Percentiles rank a stretch among this genome's conserved stretches.
These are phyloP conservation scores for Propsilocerus akamusi DNA, from an alignment of 1,140 invertebrate species.

Conservation along the genomic window DNA sequence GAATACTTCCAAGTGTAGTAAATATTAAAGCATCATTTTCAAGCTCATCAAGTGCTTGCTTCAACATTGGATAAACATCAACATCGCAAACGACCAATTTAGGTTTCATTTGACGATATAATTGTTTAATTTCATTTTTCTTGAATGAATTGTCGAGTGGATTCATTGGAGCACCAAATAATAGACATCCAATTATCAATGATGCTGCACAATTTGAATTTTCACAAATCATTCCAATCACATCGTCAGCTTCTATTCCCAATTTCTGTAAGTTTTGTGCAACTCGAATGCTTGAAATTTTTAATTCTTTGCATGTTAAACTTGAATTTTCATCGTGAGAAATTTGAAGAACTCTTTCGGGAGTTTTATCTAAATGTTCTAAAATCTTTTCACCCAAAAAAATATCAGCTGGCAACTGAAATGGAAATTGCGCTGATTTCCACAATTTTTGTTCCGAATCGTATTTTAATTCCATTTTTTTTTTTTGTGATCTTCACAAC, in stretches of 20 bases:
- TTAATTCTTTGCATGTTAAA: background rate
- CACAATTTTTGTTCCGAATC: background rate
- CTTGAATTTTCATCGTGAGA: background rate
- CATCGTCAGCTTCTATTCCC: constrained; percentile 13
- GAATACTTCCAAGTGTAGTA: background rate
- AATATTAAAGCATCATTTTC: background rate
- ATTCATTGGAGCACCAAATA: constrained; percentile 16
- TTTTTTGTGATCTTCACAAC: too few relatives aligned
- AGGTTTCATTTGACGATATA: constrained; percentile 17
- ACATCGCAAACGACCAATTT: constrained; percentile 20
- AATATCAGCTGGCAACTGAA: background rate
- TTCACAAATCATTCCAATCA: constrained; percentile 14
- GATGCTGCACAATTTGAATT: constrained; percentile 16
- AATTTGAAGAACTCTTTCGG: background rate
- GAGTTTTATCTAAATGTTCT: background rate
- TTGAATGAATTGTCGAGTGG: constrained; percentile 13
- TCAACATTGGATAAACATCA: constrained; percentile 13
- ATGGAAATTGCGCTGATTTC: background rate
- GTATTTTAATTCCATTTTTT: background rate
- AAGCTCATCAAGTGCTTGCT: constrained; percentile 8
- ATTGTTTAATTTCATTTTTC: constrained; percentile 11
- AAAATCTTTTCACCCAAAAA: background rate
- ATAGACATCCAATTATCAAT: constrained; percentile 15
- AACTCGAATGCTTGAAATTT: constrained; percentile 4
- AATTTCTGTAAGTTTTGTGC: constrained; percentile 11